phyloP scores from a whole-genome alignment of 2,888 invertebrate genomes.

The Clostera curtula region DNA sequence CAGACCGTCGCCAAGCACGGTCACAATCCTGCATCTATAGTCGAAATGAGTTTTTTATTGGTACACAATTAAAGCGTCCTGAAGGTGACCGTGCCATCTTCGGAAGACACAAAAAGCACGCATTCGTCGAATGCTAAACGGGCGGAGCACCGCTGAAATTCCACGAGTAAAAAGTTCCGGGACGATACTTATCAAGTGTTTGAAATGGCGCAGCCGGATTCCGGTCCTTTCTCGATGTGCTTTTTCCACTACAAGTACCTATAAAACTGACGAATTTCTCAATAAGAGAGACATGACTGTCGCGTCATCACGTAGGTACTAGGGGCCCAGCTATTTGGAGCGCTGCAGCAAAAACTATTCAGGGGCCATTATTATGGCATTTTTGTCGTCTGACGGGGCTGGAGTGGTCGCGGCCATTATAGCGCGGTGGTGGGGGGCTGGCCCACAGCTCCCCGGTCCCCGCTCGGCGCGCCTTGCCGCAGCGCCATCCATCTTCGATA shows the following conservation, averaged over 20 bases:
- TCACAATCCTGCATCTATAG: conserved; percentile 38
- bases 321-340: conserved; percentile 66
- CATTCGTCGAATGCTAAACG: conserved; percentile 64
- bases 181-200: conserved; percentile 74
- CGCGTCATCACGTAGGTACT: conserved; percentile 68
- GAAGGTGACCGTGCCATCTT: conserved; percentile 68
- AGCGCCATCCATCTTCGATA: conserved; percentile 70
- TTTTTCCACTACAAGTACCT: conserved; percentile 53
- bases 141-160: conserved; percentile 63
- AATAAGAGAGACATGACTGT: conserved; percentile 71
- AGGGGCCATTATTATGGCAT: conserved; percentile 74
- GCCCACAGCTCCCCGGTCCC: conserved; percentile 18
- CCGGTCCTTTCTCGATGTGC: conserved; percentile 50
- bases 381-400: conserved; percentile 74
- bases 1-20: conserved; percentile 44
- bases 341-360: conserved; percentile 73
- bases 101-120: conserved; percentile 50
- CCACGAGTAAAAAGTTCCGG: conserved; percentile 54
- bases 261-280: conserved; percentile 75
- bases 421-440: conserved; percentile 38
- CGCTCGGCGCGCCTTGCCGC: conserved; percentile 34
- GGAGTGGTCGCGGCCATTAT: conserved; percentile 69
- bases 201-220: conserved; percentile 75
- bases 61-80: conserved; percentile 62
- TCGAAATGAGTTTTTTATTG: conserved; percentile 59